These are phyloP conservation scores for Thecophora atra DNA, from an alignment of 2,888 invertebrate genomes.

Conservation along the genomic window DNA sequence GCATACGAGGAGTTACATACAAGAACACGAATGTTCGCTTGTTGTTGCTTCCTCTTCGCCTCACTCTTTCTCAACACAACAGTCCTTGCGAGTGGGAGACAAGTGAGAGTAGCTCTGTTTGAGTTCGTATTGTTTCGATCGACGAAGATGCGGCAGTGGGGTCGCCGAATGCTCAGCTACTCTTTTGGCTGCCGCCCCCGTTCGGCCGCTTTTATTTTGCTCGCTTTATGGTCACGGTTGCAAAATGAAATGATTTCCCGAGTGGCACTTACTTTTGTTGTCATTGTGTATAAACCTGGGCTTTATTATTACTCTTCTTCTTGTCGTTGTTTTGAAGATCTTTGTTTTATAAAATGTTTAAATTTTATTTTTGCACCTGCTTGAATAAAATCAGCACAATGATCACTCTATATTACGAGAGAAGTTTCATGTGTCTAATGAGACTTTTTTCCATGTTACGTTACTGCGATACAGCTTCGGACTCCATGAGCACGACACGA, in stretches of 20 bases:
- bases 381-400: not conserved
- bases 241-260: constrained; percentile 57
- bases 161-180: not conserved
- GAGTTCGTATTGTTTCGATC: too few species aligned
- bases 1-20: too few species aligned
- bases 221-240: constrained; percentile 48
- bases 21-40: too few species aligned
- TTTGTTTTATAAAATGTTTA: constrained; percentile 3
- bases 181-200: constrained; percentile 38
- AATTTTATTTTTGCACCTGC: not conserved
- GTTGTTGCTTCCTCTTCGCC: too few species aligned
- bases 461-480: constrained; percentile 12
- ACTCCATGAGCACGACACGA: too few species aligned
- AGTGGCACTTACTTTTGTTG: constrained; percentile 49
- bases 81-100: too few species aligned
- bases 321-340: constrained; percentile 7
- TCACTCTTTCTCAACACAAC: too few species aligned
- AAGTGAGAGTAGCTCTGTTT: too few species aligned
- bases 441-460: constrained; percentile 8
- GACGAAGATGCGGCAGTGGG: not conserved
- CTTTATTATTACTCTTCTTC: not conserved
- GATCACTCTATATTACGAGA: too few species aligned
- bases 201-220: constrained; percentile 48
- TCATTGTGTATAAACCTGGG: not conserved
- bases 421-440: not conserved